Evolutionary conservation across 2,888 invertebrate species (phyloP), one percentile per base, ranked within the genome.

Genomic region (Patella caerulea): DNA sequence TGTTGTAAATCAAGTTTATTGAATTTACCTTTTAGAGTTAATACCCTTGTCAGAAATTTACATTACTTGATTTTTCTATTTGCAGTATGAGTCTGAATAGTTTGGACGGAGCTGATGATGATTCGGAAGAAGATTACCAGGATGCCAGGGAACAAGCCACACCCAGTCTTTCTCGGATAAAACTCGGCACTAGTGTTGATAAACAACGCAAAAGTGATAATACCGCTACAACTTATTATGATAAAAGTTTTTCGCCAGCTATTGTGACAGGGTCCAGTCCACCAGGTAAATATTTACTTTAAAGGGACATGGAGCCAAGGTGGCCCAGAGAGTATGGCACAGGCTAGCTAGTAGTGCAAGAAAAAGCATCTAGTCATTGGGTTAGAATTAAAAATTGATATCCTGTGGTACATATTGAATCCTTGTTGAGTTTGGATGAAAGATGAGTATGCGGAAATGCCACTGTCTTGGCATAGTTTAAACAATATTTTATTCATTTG

Each of bases 1-100:
- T 34, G 34, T 5, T 34, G 4, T 34, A 34, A 34, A 4, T 34
- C 34, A 34, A 4, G n/a, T 34, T 3, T 34, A 34, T 34, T 34
- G 34, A 34, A 34, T 34, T 45, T 45, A 9, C 9, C 45, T 45
- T 45, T 45, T 45, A 45, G 45, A 45, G 45, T 45, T 45, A 45
- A 7, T 45, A 7, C 9, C 9, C 45, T 45, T 45, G 45, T 45
- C 9, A 7, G 45, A 45, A 45, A 9, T 45, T 45, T 34, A 34
- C 34, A 34, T 34, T 4, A 9, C 9, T 7, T 45, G 7, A 45
- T 9, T 45, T 45, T 45, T 9, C 45, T 45, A 45, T 24, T 80
- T 81, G 4, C 83, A 89, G 89, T 78, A 81, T 87, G 77, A 88
- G 88, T 78, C 79, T 89, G 78, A 88, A 85, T 81, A 86, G 87